Evolutionary conservation across 2,113 vertebrate genomes (phyloP).

Genomic region (Hymenochirus boettgeri): DNA sequence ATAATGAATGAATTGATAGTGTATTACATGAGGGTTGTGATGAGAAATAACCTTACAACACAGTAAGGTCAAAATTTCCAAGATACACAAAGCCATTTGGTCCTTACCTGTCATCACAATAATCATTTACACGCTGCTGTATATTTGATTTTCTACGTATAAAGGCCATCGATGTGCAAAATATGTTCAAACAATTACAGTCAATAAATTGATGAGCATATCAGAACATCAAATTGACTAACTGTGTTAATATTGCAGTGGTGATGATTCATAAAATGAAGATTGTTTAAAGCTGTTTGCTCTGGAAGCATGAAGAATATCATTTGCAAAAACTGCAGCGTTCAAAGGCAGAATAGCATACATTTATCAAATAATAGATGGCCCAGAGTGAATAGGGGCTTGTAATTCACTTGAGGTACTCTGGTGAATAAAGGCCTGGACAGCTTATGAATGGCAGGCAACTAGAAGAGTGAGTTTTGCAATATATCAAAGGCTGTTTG

Average conservation of each 20-base stretch:
- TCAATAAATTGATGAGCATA: no score
- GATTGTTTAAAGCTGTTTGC: conserved; percentile 15
- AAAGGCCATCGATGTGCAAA: not conserved
- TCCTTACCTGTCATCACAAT: not conserved
- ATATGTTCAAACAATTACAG: no score
- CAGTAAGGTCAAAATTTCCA: not conserved
- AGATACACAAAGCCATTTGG: not conserved
- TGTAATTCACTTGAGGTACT: conserved; percentile 19
- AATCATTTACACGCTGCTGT: not conserved
- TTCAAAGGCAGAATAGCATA: conserved; percentile 37
- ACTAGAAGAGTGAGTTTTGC: conserved; percentile 38
- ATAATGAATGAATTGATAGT: no score
- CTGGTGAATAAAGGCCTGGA: conserved; percentile 38
- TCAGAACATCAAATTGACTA: no score
- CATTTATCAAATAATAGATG: conserved; percentile 18
- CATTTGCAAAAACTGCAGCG: conserved; percentile 5
- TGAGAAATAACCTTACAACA: no score
- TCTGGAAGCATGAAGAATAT: conserved; percentile 23
- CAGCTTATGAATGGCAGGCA: conserved; percentile 37
- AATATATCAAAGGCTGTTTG: conserved; percentile 36
- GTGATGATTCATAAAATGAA: conserved; percentile 15
- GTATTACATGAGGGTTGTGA: no score
- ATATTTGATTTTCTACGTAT: not conserved
- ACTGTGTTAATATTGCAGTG: not conserved
- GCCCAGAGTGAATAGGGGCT: conserved; percentile 12